These are phyloP conservation scores for Saccostrea glomerata DNA, from an alignment of 1,140 invertebrate genomes.

Conservation along the genomic window DNA sequence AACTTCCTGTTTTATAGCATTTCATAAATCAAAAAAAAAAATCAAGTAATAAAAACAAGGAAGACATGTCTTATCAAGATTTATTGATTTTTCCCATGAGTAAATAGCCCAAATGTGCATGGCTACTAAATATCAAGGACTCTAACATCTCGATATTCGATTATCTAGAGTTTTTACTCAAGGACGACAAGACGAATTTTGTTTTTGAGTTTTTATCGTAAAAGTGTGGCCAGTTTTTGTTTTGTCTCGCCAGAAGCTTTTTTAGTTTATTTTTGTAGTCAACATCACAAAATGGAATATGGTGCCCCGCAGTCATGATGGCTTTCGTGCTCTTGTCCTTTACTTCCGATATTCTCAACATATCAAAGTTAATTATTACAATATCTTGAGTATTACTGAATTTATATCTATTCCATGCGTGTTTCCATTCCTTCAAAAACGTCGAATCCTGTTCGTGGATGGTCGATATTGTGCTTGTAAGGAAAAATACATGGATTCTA, in stretches of 20 bases:
- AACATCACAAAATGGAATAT: neutral
- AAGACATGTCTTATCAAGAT: no score
- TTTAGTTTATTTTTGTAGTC: neutral
- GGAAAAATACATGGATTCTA: neutral
- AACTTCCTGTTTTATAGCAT: no score
- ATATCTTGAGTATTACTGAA: neutral
- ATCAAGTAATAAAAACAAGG: no score
- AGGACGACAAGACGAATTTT: neutral
- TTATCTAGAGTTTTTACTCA: neutral
- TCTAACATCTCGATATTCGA: no score
- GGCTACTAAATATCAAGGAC: no score
- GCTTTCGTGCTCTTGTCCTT: neutral
- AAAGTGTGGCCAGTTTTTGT: neutral
- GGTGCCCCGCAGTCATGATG: neutral
- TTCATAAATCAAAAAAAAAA: no score
- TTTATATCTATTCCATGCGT: slow-evolving; percentile 4
- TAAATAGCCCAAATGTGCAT: no score
- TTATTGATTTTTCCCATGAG: no score
- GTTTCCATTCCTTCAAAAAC: neutral
- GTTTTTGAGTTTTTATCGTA: neutral
- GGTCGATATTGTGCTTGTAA: neutral
- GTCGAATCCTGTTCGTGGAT: neutral
- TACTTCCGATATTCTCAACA: neutral
- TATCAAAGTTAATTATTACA: neutral
- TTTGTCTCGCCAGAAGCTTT: neutral